Evolutionary conservation across 2,888 invertebrate genomes (phyloP), one percentile per base, ranked within the genome.

Genomic region (Quadriops clusia): DNA sequence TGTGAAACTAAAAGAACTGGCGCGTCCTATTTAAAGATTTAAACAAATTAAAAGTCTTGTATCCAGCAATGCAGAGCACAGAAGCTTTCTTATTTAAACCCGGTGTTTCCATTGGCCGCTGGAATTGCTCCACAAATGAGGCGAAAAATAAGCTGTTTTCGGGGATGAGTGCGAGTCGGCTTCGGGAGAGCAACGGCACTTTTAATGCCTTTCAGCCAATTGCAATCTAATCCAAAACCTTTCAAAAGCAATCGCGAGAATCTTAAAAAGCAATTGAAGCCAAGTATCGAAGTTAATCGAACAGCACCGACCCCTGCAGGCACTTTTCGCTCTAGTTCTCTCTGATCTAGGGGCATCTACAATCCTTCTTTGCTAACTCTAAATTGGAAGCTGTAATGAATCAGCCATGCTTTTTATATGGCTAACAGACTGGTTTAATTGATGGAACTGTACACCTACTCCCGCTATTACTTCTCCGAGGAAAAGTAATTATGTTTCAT

Each of bases 181-280:
- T 36, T 40, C 38, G 44, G 40, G 42, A 42, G 43, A 46, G 44
- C 45, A 44, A 40, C 49, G 50, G 51, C 54, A 53, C 56, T 57
- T 56, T 57, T 57, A 58, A 58, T 58, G 55, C 54, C 56, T 53
- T 53, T 55, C 56, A 54, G 51, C 56, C 58, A 56, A 59, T 58
- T 58, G 58, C 58, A 54, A 59, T 58, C 56, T 59, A 58, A 58
- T 57, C 56, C 56, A 48, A 50, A 56, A 56, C 56, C 58, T 56
- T 57, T 59, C 58, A 55, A 52, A 55, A 56, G 57, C 55, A 57
- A 57, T 58, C 56, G 54, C 50, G 52, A 51, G 56, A 54, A 58
- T 57, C 58, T 59, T 56, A 58, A 57, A 59, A 56, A 56, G 56
- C 56, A 56, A 58, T 57, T 56, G 55, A 56, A 56, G 56, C 53